phyloP scores from a whole-genome alignment of 2,113 vertebrate species.

The Lasiurus cinereus region DNA sequence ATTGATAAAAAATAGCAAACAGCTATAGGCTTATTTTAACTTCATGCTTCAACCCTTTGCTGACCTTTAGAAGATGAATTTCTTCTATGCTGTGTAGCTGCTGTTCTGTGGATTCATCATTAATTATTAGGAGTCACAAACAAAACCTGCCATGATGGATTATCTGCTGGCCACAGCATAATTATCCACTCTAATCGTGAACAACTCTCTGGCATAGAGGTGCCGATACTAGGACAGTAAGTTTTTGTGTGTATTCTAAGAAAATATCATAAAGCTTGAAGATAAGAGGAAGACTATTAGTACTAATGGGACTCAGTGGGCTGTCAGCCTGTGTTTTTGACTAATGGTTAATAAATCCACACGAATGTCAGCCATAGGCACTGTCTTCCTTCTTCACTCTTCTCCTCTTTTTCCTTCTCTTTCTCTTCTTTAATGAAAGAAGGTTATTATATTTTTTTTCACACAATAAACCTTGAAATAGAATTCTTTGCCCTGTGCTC shows the following conservation, averaged over 20 bases:
- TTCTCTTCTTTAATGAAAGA: background rate
- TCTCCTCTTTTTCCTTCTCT: background rate
- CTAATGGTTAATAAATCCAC: background rate
- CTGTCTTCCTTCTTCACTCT: background rate
- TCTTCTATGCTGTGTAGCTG: slow-evolving; percentile 76
- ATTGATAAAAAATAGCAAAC: slow-evolving; percentile 80
- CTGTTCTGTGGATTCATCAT: slow-evolving; percentile 78
- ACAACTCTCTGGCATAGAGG: slow-evolving; percentile 72
- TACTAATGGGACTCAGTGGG: background rate
- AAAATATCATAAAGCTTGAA: slow-evolving; percentile 53
- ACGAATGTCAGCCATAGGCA: background rate
- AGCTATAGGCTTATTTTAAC: slow-evolving; percentile 82
- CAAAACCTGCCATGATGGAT: slow-evolving; percentile 84
- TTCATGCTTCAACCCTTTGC: slow-evolving; percentile 76
- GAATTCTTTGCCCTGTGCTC: background rate
- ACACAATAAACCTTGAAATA: background rate
- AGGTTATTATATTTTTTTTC: background rate
- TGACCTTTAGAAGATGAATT: slow-evolving; percentile 87
- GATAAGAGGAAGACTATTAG: slow-evolving; percentile 60
- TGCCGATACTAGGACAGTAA: slow-evolving; percentile 48
- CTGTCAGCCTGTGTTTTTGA: background rate
- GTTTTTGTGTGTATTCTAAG: slow-evolving; percentile 54
- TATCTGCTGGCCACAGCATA: slow-evolving; percentile 78
- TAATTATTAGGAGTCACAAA: slow-evolving; percentile 84
- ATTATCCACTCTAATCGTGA: slow-evolving; percentile 82